A percentile compares a stretch with the other conserved stretches of the same genome.
Evolutionary conservation across 2,888 invertebrate species (phyloP).

Genomic region (Drosophila neotestacea): DNA sequence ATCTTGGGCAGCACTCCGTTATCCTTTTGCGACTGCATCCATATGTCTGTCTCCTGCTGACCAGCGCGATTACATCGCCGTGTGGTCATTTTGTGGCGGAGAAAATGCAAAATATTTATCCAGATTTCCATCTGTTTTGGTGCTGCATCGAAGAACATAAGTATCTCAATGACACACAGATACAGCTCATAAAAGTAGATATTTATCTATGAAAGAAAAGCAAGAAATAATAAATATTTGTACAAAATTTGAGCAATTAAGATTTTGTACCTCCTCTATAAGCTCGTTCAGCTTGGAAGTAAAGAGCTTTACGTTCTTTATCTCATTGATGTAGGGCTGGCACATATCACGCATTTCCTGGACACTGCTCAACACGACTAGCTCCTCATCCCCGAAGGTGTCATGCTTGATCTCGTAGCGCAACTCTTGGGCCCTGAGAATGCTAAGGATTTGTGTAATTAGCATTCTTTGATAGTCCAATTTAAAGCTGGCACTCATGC

Average conservation of each 20-base stretch:
- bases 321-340: conserved; percentile 84
- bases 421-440: conserved; percentile 82
- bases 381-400: conserved; percentile 83
- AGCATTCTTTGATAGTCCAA: conserved; percentile 84
- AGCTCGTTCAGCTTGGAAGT: conserved; percentile 79
- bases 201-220: conserved; percentile 76
- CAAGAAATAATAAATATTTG: neutral
- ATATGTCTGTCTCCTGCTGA: conserved; percentile 84
- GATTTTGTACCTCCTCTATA: conserved; percentile 75
- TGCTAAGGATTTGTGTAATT: conserved; percentile 82
- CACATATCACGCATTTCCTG: conserved; percentile 80
- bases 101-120: conserved; percentile 83
- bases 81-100: conserved; percentile 84
- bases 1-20: conserved; percentile 84
- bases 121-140: conserved; percentile 84
- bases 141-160: conserved; percentile 79
- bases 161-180: conserved; percentile 84
- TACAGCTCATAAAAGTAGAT: conserved; percentile 85
- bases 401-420: conserved; percentile 82
- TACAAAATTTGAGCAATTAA: neutral
- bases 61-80: conserved; percentile 82
- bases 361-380: conserved; percentile 78
- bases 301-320: conserved; percentile 82
- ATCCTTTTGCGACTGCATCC: conserved; percentile 83
- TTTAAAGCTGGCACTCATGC: conserved; percentile 83